A percentile compares a stretch with the other conserved stretches of the same genome.
Evolutionary conservation across 2,888 invertebrate genomes (phyloP).

Genomic region (Limnephilus auricula): DNA sequence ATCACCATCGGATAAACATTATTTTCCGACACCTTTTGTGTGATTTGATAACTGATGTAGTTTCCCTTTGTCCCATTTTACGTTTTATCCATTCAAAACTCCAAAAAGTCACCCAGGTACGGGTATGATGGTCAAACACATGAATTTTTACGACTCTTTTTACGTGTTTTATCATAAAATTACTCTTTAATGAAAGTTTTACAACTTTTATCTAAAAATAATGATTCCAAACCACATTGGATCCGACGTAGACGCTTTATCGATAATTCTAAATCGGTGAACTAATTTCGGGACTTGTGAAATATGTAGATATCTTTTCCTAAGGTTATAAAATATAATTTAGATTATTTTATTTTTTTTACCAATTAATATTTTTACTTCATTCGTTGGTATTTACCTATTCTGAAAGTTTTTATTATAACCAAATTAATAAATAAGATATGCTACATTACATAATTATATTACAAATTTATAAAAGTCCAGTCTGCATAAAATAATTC

Average conservation of each 20-base stretch:
- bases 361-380: no score
- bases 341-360: no score
- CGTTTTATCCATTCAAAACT: conserved; percentile 29
- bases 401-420: no score
- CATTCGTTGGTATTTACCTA: no score
- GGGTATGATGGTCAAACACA: conserved; percentile 54
- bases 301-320: neutral
- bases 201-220: conserved; percentile 8
- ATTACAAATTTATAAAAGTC: no score
- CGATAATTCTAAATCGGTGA: neutral
- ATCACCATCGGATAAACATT: conserved; percentile 48
- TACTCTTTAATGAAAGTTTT: conserved; percentile 35
- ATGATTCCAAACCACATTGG: neutral
- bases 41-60: conserved; percentile 46
- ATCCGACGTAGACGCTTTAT: neutral
- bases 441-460: no score
- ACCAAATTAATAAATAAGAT: no score
- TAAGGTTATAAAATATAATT: neutral
- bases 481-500: neutral
- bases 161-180: conserved; percentile 25
- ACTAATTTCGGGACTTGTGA: neutral
- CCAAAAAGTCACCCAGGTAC: conserved; percentile 51
- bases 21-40: conserved; percentile 54
- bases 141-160: conserved; percentile 60
- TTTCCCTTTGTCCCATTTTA: conserved; percentile 45